Evolutionary conservation across 53 echinoderm and acorn worm species (phyloP), one percentile per base, ranked within the genome.

Genomic region (Holothuria scabra): DNA sequence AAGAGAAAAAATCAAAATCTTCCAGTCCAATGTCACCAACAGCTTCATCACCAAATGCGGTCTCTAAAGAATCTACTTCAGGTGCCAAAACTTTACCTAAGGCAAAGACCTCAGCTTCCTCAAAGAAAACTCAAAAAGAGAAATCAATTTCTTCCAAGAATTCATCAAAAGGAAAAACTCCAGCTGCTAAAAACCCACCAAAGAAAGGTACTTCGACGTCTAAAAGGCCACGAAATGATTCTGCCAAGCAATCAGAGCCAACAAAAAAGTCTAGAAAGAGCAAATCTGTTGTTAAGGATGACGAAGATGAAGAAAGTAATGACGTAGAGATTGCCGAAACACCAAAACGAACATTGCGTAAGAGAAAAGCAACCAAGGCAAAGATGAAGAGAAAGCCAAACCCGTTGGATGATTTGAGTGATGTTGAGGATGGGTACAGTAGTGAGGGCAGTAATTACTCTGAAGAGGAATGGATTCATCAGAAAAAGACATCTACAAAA

Each of bases 391-490:
- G 75, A 21, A 31, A 5, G 31, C 52, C 52, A 52, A 52, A 52
- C 23, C 67, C 67, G 2, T n/a, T 22, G 18, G 70, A 56, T 5
- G 83, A 89, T 25, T 31, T 63, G n/a, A 46, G 66, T 74, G 79
- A 88, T 13, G 78, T 70, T n/a, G 76, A 83, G 28, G 88, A 86
- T 6, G 34, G 59, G 22, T 60, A 74, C 8, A 65, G 62, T 20
- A 78, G 76, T 20, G 62, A 74, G 35, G 85, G 52, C 12, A 55
- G 46, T 71, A 87, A 90, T 37, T 84, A 88, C 14, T 57, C 63
- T 29, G 86, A 86, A 14, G 87, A 90, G 57, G 87, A 84, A 61
- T 81, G 78, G 87, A 76, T 83, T 22, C 87, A 84, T 65, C 74
- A 74, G 60, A 86, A 75, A 34, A 85, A 67, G 29, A 74, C 78